Evolutionary conservation across 2,888 invertebrate species (phyloP), one percentile per base, ranked within the genome.

Genomic region (Cynaeus angustus): DNA sequence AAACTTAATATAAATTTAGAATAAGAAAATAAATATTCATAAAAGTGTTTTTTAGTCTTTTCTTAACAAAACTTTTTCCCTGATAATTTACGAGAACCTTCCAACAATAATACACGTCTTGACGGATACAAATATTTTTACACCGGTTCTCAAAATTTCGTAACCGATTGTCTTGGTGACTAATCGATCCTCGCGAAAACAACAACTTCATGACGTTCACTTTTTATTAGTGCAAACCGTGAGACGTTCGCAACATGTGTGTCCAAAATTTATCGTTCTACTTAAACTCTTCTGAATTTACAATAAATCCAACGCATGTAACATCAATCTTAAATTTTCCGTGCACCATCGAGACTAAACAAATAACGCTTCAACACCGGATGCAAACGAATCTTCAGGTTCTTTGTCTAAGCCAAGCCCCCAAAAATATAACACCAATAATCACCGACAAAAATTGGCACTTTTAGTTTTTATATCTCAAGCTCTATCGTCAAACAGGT

Each of bases 11-110:
- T 73, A 73, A 71, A 73, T 73, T 61, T 69, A 38, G 64, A 66
- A 46, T 71, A 73, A 70, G 70, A 72, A 68, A 71, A 70, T 70
- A 72, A 72, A 72, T 72, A 70, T 68, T 72, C 70, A 68, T 70
- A 69, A 69, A 66, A 68, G 64, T 68, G 56, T 62, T 67, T 67
- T 64, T 67, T 58, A 14, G 46, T 38, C 61, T 65, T 55, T 53
- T 65, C 43, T 43, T 65, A 65, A 65, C 64, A 52, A 45, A 43
- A 52, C 46, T 66, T 56, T 55, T 59, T 59, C 41, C 46, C 43
- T 33, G 26, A 46, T 62, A 43, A 68, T 68, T 68, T 68, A 61
- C 61, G 50, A 46, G 43, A 68, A 33, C 55, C 62, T 33, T 68
- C 62, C 68, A 68, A 68, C 58, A 68, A 68, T 68, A 62, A 68